Base-by-base conservation (phyloP, 2,888 invertebrate species). In the Pachydiplax longipennis region DNA sequence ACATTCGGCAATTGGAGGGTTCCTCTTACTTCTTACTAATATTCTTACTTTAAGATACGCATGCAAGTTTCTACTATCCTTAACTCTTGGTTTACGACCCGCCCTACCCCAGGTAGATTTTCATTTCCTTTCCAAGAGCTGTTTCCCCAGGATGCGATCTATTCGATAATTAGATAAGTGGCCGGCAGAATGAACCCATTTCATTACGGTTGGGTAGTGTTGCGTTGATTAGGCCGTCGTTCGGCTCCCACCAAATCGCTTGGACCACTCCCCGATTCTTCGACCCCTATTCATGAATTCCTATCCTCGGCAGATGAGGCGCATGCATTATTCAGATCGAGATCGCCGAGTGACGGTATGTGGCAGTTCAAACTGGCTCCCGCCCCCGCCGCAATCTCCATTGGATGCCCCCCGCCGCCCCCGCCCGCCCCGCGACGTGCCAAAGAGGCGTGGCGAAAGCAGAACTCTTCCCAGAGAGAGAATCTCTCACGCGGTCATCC, bases 281-380 rank as follows among this genome's bases (percentile, higher is more conserved):
- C 53, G 53, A 53, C 37, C 37, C 87, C 61, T 87, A 87, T 87
- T 87, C 87, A 87, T 61, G 87, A 65, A 87, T 87, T 87, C 87
- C 83, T 18, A 58, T 83, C 58, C 87, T 87, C 87, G 37, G 35
- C 37, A 87, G 61, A 65, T 37, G 83, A 18, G 48, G 25, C 58
- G 87, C 61, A 87, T 87, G 87, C 87, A 87, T 87, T 87, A 87
- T 87, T 87, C 87, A 87, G 61, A 40, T 58, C 31, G 87, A 61
- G 35, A 35, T 61, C 61, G 40, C 61, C 65, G 65, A 65, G 65
- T 65, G 65, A 65, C n/a, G 65, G 65, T 65, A 65, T 73, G 73
- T 73, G 73, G 73, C 31, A 73, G 73, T 73, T 31, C 73, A 73
- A 73, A 73, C 73, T 31, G 73, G 12, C 73, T 73, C 25, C 73